These are phyloP conservation scores for Wiebesia pumilae DNA, from an alignment of 1,140 invertebrate genomes.

Conservation along the genomic window DNA sequence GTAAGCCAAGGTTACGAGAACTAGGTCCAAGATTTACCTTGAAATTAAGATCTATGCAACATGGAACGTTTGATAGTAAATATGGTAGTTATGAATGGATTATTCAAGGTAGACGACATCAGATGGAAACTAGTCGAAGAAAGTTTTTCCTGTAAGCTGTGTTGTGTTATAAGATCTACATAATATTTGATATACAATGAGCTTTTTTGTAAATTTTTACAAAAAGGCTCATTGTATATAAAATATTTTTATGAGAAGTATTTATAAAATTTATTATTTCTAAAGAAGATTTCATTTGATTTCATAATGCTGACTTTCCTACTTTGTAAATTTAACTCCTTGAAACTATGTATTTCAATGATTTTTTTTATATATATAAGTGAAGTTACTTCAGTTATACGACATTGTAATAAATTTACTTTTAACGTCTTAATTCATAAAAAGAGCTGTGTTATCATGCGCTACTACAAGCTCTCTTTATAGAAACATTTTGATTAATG, in stretches of 20 bases:
- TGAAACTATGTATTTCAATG: too few species aligned
- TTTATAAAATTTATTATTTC: slow-evolving; percentile 25
- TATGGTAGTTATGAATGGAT: slow-evolving; percentile 98
- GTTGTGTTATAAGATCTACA: slow-evolving; percentile 3
- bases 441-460: too few species aligned
- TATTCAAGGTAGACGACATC: slow-evolving; percentile 91
- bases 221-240: slow-evolving; percentile 17
- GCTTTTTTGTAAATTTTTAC: background rate
- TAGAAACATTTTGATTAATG: too few species aligned
- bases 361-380: too few species aligned
- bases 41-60: slow-evolving; percentile 93
- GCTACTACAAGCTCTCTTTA: too few species aligned
- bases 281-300: background rate
- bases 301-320: background rate
- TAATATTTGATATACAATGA: slow-evolving; percentile 26
- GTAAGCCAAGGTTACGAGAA: slow-evolving; percentile 91
- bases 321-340: background rate
- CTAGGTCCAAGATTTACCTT: slow-evolving; percentile 97
- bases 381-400: too few species aligned
- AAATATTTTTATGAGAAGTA: slow-evolving; percentile 27
- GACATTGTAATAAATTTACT: too few species aligned
- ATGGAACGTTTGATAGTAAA: slow-evolving; percentile 98
- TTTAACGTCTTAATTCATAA: too few species aligned
- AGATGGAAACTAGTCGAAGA: slow-evolving; percentile 92
- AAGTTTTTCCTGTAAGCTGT: slow-evolving; percentile 88